A percentile compares a stretch with the other conserved stretches of the same genome.
These are phyloP conservation scores for Pachyseris speciosa DNA, from an alignment of 64 coral and sea anemone species.

Conservation along the genomic window DNA sequence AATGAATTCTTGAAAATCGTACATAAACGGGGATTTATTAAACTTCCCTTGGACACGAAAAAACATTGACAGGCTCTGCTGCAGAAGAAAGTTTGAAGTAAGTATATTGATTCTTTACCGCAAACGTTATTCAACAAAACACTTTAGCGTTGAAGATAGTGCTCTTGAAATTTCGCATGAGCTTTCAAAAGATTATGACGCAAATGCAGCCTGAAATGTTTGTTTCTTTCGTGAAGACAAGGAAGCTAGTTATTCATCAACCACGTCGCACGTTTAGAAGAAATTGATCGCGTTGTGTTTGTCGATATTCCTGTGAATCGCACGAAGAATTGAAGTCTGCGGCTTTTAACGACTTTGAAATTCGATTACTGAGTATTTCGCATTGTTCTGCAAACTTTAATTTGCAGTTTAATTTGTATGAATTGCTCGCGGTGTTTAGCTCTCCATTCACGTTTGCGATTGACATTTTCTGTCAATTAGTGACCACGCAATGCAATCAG, in stretches of 20 bases:
- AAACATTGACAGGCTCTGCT: background rate
- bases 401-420: background rate
- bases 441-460: background rate
- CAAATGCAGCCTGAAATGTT: background rate
- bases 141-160: background rate
- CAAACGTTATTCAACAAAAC: background rate
- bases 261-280: background rate
- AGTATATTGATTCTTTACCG: background rate
- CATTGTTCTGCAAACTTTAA: background rate
- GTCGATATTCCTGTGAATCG: background rate
- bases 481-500: background rate
- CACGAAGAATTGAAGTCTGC: background rate
- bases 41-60: background rate
- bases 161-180: background rate
- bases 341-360: background rate
- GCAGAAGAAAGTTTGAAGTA: background rate
- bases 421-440: background rate
- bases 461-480: conserved; percentile 27
- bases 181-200: background rate
- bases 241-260: too few species aligned
- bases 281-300: background rate
- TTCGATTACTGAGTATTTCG: background rate
- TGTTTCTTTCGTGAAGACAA: too few species aligned
- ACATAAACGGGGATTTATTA: background rate
- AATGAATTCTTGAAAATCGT: background rate